Conservation (phyloP, 1,140 invertebrate genomes). For the Carcinoscorpius rotundicauda region DNA sequence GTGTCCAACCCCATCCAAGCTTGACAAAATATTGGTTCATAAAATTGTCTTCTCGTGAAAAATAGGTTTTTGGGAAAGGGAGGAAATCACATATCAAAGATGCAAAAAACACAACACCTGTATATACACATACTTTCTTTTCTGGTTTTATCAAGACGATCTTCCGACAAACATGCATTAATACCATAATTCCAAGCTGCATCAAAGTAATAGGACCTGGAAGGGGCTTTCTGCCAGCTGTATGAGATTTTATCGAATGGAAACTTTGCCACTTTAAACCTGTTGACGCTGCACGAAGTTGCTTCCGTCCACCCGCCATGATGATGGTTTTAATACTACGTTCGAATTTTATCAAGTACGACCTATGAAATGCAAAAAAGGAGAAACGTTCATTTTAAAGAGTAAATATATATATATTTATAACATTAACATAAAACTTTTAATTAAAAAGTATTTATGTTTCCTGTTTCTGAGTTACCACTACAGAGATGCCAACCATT, state of each 20-base stretch:
- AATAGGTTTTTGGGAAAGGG: slow-evolving; percentile 25
- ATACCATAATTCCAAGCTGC: slow-evolving; percentile 63
- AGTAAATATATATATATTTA: too few relatives aligned
- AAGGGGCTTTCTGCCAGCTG: slow-evolving; percentile 48
- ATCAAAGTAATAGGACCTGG: slow-evolving; percentile 63
- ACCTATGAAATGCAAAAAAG: too few relatives aligned
- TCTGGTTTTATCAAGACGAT: slow-evolving; percentile 63
- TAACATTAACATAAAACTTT: too few relatives aligned
- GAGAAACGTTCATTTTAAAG: too few relatives aligned
- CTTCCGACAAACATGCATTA: slow-evolving; percentile 77
- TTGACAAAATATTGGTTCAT: slow-evolving; percentile 90
- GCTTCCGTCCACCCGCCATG: too few relatives aligned
- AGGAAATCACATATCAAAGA: slow-evolving; percentile 73
- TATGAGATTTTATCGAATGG: slow-evolving; percentile 9
- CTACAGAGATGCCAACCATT: too few relatives aligned
- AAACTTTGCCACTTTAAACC: slow-evolving; percentile 15
- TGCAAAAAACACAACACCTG: slow-evolving; percentile 61
- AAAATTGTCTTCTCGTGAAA: slow-evolving; percentile 66
- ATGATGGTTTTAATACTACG: too few relatives aligned
- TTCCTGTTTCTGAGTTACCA: too few relatives aligned
- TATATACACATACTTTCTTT: slow-evolving; percentile 73
- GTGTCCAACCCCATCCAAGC: slow-evolving; percentile 87
- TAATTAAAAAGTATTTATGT: too few relatives aligned
- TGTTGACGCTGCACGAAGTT: too few relatives aligned
- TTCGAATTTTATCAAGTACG: too few relatives aligned